These are phyloP conservation scores for Steatornis caripensis DNA, from an alignment of 2,113 vertebrate species.

Conservation along the genomic window DNA sequence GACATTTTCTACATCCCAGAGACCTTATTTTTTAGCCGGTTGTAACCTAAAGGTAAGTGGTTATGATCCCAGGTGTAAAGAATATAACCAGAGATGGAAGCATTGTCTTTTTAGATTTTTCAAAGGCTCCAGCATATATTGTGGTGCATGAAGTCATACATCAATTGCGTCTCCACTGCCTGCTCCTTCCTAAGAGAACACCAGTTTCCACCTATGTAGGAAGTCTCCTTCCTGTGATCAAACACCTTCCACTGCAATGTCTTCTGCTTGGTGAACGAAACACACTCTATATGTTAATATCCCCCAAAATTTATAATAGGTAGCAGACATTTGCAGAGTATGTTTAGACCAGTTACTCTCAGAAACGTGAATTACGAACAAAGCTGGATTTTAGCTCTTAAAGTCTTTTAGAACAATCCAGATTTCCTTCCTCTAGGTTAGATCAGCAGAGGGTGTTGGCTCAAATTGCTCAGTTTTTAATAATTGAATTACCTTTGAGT, in stretches of 20 bases:
- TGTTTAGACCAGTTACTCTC: background rate
- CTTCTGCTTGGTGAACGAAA: background rate
- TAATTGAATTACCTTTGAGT: background rate
- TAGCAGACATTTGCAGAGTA: background rate
- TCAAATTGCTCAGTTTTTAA: background rate
- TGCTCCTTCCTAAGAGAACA: background rate
- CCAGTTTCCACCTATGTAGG: background rate
- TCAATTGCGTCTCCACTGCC: background rate
- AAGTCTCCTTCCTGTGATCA: background rate
- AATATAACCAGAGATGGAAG: background rate
- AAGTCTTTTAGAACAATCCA: background rate
- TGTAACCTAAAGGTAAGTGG: background rate
- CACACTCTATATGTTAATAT: background rate
- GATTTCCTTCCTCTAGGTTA: background rate
- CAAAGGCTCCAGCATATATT: background rate
- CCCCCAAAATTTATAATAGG: accelerated
- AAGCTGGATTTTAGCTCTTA: background rate
- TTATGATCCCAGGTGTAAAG: background rate
- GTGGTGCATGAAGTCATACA: background rate
- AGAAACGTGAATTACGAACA: background rate
- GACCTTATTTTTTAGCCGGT: background rate
- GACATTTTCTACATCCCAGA: background rate
- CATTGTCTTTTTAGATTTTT: background rate
- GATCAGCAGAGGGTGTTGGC: background rate
- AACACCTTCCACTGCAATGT: background rate